Evolutionary conservation across 2,797 vertebrate genomes (phyloP), one percentile per base, ranked within the genome.

Genomic region (Sus cebifrons): DNA sequence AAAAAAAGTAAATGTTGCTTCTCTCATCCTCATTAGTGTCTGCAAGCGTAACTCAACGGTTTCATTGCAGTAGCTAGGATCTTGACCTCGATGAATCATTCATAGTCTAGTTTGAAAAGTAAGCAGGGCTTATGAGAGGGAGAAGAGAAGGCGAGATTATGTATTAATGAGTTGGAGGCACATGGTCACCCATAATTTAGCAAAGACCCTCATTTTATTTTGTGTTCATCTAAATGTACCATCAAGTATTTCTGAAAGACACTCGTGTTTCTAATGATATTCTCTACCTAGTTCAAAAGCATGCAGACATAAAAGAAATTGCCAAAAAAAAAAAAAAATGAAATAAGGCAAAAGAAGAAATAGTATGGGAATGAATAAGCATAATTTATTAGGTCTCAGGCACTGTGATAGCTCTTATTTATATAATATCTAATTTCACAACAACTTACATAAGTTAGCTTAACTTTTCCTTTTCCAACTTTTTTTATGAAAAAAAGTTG

Each of bases 61-160:
- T 68, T 65, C n/a, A 54, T 90, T 81, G 44, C 77, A 65, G 71
- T 49, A 67, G 44, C 60, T 16, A 25, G 18, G n/a, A 23, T 85
- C 62, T 75, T 89, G 11, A 75, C 54, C 89, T 88, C 10, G 20
- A 52, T 81, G 93, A 88, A 77, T 85, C 91, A 91, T 68, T 62
- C 73, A 68, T 36, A 56, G n/a, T 84, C 54, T 49, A 73, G 23
- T 94, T 74, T 70, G 52, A 78, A 89, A 32, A 36, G 44, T 65
- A 64, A 74, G 56, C 8, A 62, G 54, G 13, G 25, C 17, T 84
- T 82, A 15, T n/a, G 44, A 73, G 21, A 6, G 16, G 21, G 40
- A 74, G 77, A 77, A 56, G 14, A 70, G 21, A 79, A 75, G 10
- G 27, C 8, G 1, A 86, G 40, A 85, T 32, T 70, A 16, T 1